phyloP scores from a whole-genome alignment of 2,888 invertebrate species.

The Eupithecia centaureata region DNA sequence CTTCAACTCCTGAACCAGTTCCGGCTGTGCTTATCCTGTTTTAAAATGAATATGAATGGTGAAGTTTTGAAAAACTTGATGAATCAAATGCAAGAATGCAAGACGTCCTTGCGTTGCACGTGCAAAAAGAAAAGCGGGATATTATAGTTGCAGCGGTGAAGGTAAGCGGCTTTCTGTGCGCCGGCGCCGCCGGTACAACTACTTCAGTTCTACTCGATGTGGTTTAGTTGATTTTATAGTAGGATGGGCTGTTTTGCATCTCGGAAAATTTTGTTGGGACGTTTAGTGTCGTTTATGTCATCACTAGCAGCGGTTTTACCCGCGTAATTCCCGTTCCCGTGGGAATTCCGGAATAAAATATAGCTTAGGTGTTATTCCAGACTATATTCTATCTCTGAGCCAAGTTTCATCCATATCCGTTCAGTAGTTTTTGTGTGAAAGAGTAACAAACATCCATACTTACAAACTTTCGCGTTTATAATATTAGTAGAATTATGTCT shows the following conservation, averaged over 20 bases:
- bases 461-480: too few relatives aligned
- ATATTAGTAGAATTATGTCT: neutral
- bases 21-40: neutral
- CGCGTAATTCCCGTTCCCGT: too few relatives aligned
- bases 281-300: neutral
- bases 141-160: slow-evolving; percentile 64
- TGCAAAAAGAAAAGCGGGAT: slow-evolving; percentile 57
- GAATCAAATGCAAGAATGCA: slow-evolving; percentile 44
- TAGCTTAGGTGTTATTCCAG: too few relatives aligned
- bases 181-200: slow-evolving; percentile 51
- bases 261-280: neutral
- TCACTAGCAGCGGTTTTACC: too few relatives aligned
- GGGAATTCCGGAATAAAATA: too few relatives aligned
- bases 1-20: slow-evolving; percentile 1
- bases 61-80: slow-evolving; percentile 26
- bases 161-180: slow-evolving; percentile 74
- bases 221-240: slow-evolving; percentile 4
- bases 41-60: slow-evolving; percentile 10
- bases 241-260: neutral
- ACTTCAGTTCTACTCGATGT: slow-evolving; percentile 43
- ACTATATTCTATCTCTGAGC: too few relatives aligned
- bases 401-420: too few relatives aligned
- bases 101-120: slow-evolving; percentile 62
- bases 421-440: too few relatives aligned
- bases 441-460: too few relatives aligned